These are phyloP conservation scores for Styela clava DNA, from an alignment of 23 tunicate species.

Conservation along the genomic window DNA sequence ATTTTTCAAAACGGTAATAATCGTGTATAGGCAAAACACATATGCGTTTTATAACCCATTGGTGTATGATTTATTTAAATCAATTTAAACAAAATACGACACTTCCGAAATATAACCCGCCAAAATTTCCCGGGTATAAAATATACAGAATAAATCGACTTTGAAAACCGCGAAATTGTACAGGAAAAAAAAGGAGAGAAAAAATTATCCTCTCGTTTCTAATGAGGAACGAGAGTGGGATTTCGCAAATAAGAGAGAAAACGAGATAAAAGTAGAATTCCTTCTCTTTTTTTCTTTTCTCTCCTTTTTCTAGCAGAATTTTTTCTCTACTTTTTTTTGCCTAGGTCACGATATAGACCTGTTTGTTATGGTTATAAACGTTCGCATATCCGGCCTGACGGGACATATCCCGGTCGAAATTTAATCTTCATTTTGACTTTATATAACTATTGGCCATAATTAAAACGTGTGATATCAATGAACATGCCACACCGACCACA, in stretches of 20 bases:
- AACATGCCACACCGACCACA: too few species aligned
- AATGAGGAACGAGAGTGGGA: too few species aligned
- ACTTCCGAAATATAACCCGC: neutral
- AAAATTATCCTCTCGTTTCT: too few species aligned
- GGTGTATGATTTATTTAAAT: neutral
- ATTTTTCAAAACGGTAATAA: too few species aligned
- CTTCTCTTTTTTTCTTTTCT: neutral
- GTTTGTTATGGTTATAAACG: neutral
- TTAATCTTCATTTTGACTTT: neutral
- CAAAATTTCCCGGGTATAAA: neutral
- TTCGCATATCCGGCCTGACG: neutral
- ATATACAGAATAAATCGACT: neutral
- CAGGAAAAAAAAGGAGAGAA: neutral
- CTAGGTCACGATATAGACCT: neutral
- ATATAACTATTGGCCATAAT: neutral
- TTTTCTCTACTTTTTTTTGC: neutral
- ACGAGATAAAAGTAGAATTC: neutral
- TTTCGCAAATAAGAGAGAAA: neutral
- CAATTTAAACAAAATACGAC: neutral
- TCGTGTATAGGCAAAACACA: too few species aligned
- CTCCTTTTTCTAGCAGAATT: neutral
- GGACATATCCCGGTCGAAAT: neutral
- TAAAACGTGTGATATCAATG: too few species aligned
- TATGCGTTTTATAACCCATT: neutral
- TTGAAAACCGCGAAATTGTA: neutral